Evolutionary conservation across 2,888 invertebrate genomes (phyloP), one percentile per base, ranked within the genome.

Genomic region (Chymomyza amoena): DNA sequence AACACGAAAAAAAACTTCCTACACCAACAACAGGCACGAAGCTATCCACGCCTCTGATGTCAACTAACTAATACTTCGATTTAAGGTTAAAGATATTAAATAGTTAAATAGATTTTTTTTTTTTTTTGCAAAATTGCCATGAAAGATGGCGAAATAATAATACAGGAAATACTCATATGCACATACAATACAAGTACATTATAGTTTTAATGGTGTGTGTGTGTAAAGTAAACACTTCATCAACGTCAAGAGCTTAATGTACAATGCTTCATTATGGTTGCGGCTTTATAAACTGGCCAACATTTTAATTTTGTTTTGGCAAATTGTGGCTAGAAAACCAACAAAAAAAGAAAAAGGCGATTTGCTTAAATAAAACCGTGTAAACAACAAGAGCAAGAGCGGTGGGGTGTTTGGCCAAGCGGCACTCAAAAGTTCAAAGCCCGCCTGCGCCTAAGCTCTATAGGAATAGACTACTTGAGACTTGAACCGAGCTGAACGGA

Each of bases 181-280:
- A 36, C 36, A 36, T 9, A 36, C 36, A 36, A 36, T 36, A 45
- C 39, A 45, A 13, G 39, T 45, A 45, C 39, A 45, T 45, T 45
- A 45, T 45, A 45, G 39, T 32, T 45, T 45, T 45, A 45, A 45
- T 45, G 13, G 13, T 45, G 39, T 45, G 39, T 45, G 39, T 45
- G 39, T 45, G 39, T 45, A 70, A 54, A 67, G 61, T 69, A 73
- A 75, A 78, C 79, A 80, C 79, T 86, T 76, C 61, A 78, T 83
- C 83, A 83, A 84, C 70, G 83, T 81, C 85, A 79, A 83, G 70
- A 78, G 76, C 80, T 79, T 79, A 25, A 54, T 36, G 64, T 59
- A 68, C 61, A 64, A 61, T 57, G 72, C 72, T 72, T 72, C 75
- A 72, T 72, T 72, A 52, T 20, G 60, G 45, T 51, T 62, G 54